Percentiles rank a stretch among this genome's conserved stretches.
Conservation (phyloP, 2,113 vertebrate genomes). For the Trichomycterus rosablanca region DNA sequence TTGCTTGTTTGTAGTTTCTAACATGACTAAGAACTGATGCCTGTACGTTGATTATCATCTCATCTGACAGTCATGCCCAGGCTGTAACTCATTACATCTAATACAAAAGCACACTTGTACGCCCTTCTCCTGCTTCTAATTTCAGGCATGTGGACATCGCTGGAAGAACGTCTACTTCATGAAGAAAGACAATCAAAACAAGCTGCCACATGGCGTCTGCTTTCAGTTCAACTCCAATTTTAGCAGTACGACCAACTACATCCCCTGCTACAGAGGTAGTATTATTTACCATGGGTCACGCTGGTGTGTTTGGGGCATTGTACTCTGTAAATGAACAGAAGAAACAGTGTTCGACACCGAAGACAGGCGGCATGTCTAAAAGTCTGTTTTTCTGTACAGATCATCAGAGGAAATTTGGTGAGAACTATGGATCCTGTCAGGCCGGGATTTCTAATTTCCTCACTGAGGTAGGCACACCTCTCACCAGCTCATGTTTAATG, state of each 20-base stretch:
- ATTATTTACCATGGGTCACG: background rate
- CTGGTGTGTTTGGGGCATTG: background rate
- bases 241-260: slow-evolving; percentile 56
- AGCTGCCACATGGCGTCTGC: slow-evolving; percentile 83
- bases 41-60: background rate
- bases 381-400: slow-evolving; percentile 54
- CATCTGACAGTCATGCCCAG: slow-evolving; percentile 15
- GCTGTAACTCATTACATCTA: slow-evolving; percentile 15
- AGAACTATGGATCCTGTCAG: slow-evolving; percentile 75
- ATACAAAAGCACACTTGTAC: slow-evolving; percentile 14
- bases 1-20: background rate
- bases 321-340: slow-evolving; percentile 16
- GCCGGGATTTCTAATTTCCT: slow-evolving; percentile 79
- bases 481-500: no score
- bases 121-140: background rate
- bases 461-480: slow-evolving; percentile 61
- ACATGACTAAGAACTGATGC: background rate
- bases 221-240: slow-evolving; percentile 77
- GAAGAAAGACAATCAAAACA: slow-evolving; percentile 67
- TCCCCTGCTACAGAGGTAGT: slow-evolving; percentile 86
- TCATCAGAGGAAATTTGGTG: slow-evolving; percentile 64
- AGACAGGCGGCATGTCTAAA: slow-evolving; percentile 12
- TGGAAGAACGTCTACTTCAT: slow-evolving; percentile 90
- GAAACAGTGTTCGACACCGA: background rate
- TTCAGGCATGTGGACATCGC: slow-evolving; percentile 83